Evolutionary conservation across 2,888 invertebrate genomes (phyloP), one percentile per base, ranked within the genome.

Genomic region (Chironomus riparius): DNA sequence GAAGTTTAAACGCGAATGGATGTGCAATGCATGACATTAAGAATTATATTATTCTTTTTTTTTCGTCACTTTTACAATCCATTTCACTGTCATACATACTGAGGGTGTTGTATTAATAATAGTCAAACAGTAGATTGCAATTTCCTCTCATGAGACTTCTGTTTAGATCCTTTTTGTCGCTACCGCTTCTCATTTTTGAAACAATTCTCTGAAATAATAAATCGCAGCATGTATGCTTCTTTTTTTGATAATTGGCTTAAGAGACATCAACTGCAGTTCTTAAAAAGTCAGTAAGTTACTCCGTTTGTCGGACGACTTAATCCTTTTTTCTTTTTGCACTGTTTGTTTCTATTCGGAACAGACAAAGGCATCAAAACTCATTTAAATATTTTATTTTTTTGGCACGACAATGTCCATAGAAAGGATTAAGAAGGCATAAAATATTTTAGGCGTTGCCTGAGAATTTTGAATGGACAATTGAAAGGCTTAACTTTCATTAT

Each of bases 231-330:
- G 65, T 12, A 65, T 24, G 65, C 7, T 13, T 18, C 15, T 4
- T 65, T 22, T 6, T 21, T 21, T 15, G 62, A 65, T 65, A 65
- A 65, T 65, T 65, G 65, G 65, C 65, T 65, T 65, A 65, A 65
- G 22, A 21, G 21, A 24, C 65, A n/a, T 18, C 15, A 56, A 15
- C 56, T 56, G 56, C 38, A 70, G 48, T 71, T 71, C 71, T 71
- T 56, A 71, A 71, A 71, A 71, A 71, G 71, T 71, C 71, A 71
- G 56, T 71, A 70, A 70, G 47, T 70, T 70, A 70, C 18, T 18
- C 22, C 38, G 56, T 71, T 71, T 71, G 71, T 50, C 71, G 71
- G 71, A 15, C 12, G 38, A 12, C 13, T 61, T 73, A 73, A 73
- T 73, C 72, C 72, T 62, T 28, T 62, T 28, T 18, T n/a, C n/a